Conservation (phyloP, 2,797 vertebrate genomes). For the Paguma larvata region DNA sequence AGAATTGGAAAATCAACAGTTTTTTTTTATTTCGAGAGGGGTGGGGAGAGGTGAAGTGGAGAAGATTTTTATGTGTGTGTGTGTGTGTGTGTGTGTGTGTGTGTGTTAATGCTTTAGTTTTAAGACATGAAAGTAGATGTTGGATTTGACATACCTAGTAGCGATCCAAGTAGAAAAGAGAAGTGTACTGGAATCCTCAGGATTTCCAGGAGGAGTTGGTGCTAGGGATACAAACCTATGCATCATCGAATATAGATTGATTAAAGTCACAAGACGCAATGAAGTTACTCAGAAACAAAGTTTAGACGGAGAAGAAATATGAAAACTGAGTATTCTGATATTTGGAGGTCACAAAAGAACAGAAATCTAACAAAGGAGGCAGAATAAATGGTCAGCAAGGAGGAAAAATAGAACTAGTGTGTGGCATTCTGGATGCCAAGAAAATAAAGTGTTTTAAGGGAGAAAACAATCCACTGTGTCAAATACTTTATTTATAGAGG, state of each 20-base stretch:
- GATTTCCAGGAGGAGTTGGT: neutral
- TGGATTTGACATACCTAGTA: neutral
- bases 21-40: neutral
- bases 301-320: neutral
- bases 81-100: neutral
- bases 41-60: neutral
- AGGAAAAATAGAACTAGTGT: neutral
- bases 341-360: neutral
- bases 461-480: neutral
- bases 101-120: neutral
- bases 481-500: conserved; percentile 39
- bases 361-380: neutral
- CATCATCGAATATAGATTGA: neutral
- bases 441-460: conserved; percentile 44
- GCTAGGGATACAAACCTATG: neutral
- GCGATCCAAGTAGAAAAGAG: neutral
- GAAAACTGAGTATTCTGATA: neutral
- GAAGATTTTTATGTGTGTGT: neutral
- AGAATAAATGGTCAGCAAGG: conserved; percentile 5
- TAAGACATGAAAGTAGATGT: neutral
- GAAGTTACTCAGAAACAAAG: neutral
- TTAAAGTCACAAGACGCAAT: neutral
- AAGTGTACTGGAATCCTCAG: too few species aligned
- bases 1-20: neutral
- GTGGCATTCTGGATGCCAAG: neutral